phyloP scores from a whole-genome alignment of 2,113 vertebrate species.

The Speoplatyrhinus poulsoni region DNA sequence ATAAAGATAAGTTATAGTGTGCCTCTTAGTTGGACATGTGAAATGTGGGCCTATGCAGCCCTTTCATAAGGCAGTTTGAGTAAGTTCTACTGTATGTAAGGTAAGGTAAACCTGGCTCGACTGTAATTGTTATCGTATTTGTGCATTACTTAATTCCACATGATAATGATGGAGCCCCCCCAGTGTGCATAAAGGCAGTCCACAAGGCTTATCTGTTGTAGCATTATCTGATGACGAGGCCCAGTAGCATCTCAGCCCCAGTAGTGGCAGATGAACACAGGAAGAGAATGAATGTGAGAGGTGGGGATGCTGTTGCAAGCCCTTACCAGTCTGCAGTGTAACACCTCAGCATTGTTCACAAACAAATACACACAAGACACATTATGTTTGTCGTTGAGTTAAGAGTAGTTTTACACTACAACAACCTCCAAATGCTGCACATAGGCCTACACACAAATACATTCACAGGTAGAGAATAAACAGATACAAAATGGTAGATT shows the following conservation, averaged over 20 bases:
- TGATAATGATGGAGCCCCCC: constrained; percentile 4
- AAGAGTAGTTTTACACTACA: too few species aligned
- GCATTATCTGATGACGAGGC: constrained; percentile 59
- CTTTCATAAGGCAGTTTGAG: too few species aligned
- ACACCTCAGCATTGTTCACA: constrained; percentile 37
- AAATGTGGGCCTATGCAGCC: too few species aligned
- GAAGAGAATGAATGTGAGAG: constrained; percentile 26
- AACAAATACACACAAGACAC: constrained; percentile 23
- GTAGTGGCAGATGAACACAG: constrained; percentile 1
- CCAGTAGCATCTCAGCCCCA: constrained; percentile 15
- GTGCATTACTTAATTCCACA: constrained; percentile 1
- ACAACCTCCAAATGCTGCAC: constrained; percentile 20
- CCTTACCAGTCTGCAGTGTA: constrained; percentile 2
- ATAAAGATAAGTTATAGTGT: too few species aligned
- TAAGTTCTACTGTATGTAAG: too few species aligned
- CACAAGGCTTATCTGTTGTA: constrained; percentile 29
- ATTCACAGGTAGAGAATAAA: neutral
- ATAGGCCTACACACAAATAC: constrained; percentile 16
- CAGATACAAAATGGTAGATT: too few species aligned
- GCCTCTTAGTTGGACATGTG: too few species aligned
- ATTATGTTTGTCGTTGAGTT: too few species aligned
- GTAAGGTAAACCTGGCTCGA: neutral
- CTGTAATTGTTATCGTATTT: neutral
- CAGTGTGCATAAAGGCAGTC: constrained; percentile 1
- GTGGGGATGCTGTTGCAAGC: neutral